Base-by-base conservation (phyloP, 2,797 vertebrate genomes). In the Microctenopoma stevenorrisi region DNA sequence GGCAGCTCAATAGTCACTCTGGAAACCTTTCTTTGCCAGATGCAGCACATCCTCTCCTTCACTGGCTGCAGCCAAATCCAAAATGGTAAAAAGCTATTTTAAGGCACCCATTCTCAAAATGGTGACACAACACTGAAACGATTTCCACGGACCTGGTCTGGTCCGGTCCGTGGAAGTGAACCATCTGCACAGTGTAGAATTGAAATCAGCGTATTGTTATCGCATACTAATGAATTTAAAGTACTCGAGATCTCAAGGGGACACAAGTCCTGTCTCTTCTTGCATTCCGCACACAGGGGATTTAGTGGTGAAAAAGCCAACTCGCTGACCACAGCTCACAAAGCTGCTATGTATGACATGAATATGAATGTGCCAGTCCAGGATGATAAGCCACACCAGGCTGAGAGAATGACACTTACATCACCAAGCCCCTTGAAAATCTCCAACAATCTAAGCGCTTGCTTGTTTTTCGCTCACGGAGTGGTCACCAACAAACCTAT, bases 11-110 rank as follows among this genome's bases (percentile, higher is more conserved):
- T 65, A 62, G 67, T 73, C 77, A 46, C 78, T 61, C 75, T 7
- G 60, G 64, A 79, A 86, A 82, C 77, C 78, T 86, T 35, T 86
- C 83, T 81, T 78, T 75, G 72, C 86, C 84, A 81, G 81, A 83
- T 87, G 84, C 78, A 85, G 72, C 70, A 74, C 64, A 84, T 82
- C 81, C 74, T 75, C 56, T 72, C 63, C 52, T 70, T 76, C 59
- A 49, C 12, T 56, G 71, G 65, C 25, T 16, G 44, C 33, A 54
- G 74, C 78, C 78, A 76, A 81, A 74, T 56, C 57, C 74, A 69
- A 77, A 85, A 80, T 61, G 71, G 70, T 68, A 42, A 18, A 22
- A 30, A 72, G 68, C 63, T 85, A 80, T 84, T 88, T 88, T 72
- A 65, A 75, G 67, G 42, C 15, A 15, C 61, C 60, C 47, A 11